Evolutionary conservation across 2,888 invertebrate genomes (phyloP).

Genomic region (Ormyrus thymus): DNA sequence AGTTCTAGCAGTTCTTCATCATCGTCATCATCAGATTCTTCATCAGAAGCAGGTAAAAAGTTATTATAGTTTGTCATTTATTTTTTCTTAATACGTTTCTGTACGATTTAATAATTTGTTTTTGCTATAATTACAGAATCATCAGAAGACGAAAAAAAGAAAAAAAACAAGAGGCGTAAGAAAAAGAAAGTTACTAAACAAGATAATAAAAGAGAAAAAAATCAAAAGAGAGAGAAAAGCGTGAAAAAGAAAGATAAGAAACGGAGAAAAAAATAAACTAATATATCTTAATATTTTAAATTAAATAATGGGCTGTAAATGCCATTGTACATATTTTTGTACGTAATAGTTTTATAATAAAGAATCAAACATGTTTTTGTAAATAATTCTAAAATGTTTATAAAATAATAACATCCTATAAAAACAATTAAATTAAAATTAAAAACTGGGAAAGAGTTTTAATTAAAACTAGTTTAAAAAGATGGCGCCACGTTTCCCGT

Average conservation of each 20-base stretch:
- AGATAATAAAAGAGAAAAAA: slow-evolving; percentile 37
- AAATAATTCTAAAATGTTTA: too few relatives aligned
- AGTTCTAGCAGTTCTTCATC: slow-evolving; percentile 66
- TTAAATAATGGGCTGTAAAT: slow-evolving; percentile 12
- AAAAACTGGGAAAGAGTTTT: too few relatives aligned
- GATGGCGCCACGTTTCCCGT: slow-evolving; percentile 25
- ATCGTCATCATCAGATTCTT: slow-evolving; percentile 49
- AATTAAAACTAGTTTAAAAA: not conserved
- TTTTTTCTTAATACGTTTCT: not conserved
- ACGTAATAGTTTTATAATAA: not conserved
- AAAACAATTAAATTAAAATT: too few relatives aligned
- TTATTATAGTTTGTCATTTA: not conserved
- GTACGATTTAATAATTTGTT: not conserved
- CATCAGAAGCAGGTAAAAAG: slow-evolving; percentile 53
- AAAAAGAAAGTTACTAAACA: slow-evolving; percentile 40
- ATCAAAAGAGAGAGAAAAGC: slow-evolving; percentile 30
- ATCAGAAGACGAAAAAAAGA: slow-evolving; percentile 45
- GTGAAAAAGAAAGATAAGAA: slow-evolving; percentile 36
- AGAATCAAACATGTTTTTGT: too few relatives aligned
- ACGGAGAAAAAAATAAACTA: slow-evolving; percentile 31
- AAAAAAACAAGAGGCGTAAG: slow-evolving; percentile 33
- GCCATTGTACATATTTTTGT: not conserved
- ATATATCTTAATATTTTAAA: slow-evolving; percentile 16
- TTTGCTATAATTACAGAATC: slow-evolving; percentile 47
- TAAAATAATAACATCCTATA: too few relatives aligned